Base-by-base conservation (phyloP, 2,888 invertebrate species). In the Gisinianus flammeolus region DNA sequence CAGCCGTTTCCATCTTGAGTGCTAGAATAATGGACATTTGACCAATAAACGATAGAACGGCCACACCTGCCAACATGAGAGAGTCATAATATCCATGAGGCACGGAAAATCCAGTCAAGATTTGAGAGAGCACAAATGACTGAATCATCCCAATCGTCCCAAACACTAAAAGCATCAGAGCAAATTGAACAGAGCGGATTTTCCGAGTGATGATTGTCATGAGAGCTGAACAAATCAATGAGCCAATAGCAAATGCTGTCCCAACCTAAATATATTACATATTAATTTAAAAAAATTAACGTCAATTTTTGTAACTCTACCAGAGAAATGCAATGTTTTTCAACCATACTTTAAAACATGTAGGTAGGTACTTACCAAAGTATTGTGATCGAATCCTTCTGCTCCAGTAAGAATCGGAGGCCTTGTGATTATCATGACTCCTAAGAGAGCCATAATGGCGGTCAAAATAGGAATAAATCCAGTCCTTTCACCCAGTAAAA, bases 1-100 rank as follows among this genome's bases (percentile, higher is more conserved):
- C 95, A 8, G 95, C 96, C 87, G 96, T 94, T 86, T 96, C 96
- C 87, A 94, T 90, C 87, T 95, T 95, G 81, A 96, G 88, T 1
- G 96, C 93, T 86, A 95, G 89, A 24, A 96, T 96, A 52, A 96
- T 88, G 76, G 95, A 88, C 85, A 95, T 94, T 88, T 96, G 96
- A 0, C 95, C 95, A 62, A 93, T 89, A 87, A 95, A 95, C 88
- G 95, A 95, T 85, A 95, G 94, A 72, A 93, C 87, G 56, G 93
- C 94, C 80, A 95, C 89, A 19, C 81, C 83, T 22, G 69, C 58
- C 0, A 81, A 64, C 6, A 83, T 76, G 0, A 83, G 19, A 3
- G 76, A 69, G 28, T 83, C 83, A 5, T 33, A 16, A 4, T 78
- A 19, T 30, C 71, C 75, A 1, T 66, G 58, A 10, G 84, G 83